phyloP scores from a whole-genome alignment of 2,113 vertebrate genomes.

The Tor tambroides region DNA sequence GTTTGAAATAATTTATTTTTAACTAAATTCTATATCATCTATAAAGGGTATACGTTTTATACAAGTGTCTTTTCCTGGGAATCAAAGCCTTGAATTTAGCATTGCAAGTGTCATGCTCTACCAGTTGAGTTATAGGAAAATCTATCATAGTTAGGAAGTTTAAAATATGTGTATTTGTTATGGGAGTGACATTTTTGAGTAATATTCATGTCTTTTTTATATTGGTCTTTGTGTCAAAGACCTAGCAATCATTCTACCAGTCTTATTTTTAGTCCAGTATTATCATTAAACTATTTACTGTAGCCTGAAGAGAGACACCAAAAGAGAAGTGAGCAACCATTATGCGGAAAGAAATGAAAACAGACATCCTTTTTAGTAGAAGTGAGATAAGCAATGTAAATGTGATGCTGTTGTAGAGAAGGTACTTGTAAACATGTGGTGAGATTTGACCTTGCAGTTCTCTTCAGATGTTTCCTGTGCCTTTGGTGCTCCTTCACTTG shows the following conservation, averaged over 20 bases:
- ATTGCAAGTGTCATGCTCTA: not conserved
- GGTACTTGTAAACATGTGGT: not conserved
- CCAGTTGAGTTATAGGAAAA: not conserved
- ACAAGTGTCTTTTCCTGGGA: not conserved
- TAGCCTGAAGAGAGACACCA: not conserved
- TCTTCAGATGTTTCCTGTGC: slow-evolving; percentile 79
- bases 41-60: not conserved
- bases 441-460: slow-evolving; percentile 71
- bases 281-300: not conserved
- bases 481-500: slow-evolving; percentile 81
- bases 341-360: not conserved
- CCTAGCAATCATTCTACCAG: not conserved
- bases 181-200: not conserved
- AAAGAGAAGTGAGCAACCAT: slow-evolving; percentile 8
- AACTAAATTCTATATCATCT: not conserved
- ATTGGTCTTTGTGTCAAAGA: not conserved
- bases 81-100: not conserved
- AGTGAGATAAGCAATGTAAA: not conserved
- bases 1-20: not conserved
- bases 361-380: not conserved
- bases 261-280: not conserved
- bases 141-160: not conserved
- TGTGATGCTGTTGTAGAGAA: not conserved
- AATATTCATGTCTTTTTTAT: not conserved
- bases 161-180: not conserved